phyloP scores from a whole-genome alignment of 2,797 vertebrate genomes.

The Neosilurus hyrtlii region DNA sequence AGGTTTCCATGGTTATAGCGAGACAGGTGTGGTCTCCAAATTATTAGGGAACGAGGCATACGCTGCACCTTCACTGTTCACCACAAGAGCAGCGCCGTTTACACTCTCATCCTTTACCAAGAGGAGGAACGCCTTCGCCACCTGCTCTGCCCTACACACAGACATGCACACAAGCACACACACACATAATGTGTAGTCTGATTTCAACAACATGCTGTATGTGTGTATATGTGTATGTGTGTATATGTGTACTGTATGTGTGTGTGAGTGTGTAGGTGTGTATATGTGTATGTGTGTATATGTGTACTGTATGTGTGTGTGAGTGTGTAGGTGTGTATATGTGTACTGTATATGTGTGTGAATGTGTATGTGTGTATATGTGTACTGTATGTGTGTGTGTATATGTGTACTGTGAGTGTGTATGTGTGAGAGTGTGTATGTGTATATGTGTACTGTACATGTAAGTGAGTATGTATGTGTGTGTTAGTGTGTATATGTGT shows the following conservation, averaged over 20 bases:
- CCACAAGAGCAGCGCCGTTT: slow-evolving; percentile 64
- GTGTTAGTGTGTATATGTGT: no score
- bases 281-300: neutral
- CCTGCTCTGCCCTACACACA: slow-evolving; percentile 59
- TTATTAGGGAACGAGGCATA: slow-evolving; percentile 52
- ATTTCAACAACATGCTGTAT: neutral
- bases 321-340: neutral
- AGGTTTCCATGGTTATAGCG: slow-evolving; percentile 21
- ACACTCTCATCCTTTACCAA: slow-evolving; percentile 69
- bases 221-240: no score
- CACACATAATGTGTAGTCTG: neutral
- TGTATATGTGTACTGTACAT: no score
- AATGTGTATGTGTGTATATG: no score
- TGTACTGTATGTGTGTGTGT: neutral
- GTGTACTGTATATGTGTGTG: neutral
- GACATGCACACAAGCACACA: slow-evolving; percentile 18
- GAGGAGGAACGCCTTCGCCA: slow-evolving; percentile 62
- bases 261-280: neutral
- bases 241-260: neutral
- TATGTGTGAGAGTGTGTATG: no score
- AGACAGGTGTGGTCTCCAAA: slow-evolving; percentile 37
- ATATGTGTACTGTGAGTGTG: neutral
- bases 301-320: neutral
- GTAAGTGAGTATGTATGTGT: no score
- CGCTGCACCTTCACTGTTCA: neutral